Percentiles rank a stretch among this genome's conserved stretches.
These are phyloP conservation scores for Coreius guichenoti DNA, from an alignment of 2,797 vertebrate genomes.

Conservation along the genomic window DNA sequence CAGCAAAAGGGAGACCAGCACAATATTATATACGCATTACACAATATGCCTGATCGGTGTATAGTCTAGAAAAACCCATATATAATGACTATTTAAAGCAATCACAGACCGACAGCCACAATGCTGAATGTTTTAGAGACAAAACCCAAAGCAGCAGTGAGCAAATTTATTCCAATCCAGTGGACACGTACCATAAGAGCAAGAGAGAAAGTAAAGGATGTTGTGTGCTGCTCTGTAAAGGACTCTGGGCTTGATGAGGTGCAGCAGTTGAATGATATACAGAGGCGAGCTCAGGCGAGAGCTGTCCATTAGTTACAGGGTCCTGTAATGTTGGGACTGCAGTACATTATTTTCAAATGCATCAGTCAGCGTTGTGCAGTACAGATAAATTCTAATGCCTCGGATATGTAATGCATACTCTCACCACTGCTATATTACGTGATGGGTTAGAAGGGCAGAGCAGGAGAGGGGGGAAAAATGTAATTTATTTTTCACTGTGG, in stretches of 20 bases:
- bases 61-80: neutral
- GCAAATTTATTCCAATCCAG: neutral
- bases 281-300: conserved; percentile 88
- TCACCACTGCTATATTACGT: conserved; percentile 83
- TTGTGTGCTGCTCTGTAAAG: conserved; percentile 67
- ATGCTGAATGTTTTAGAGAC: neutral
- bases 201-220: conserved; percentile 58
- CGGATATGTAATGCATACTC: conserved; percentile 91
- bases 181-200: conserved; percentile 4
- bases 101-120: neutral
- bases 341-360: conserved; percentile 99
- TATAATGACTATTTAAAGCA: neutral
- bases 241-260: conserved; percentile 84
- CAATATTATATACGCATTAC: no score
- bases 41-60: no score
- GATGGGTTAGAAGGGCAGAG: conserved; percentile 90
- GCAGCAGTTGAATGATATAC: conserved; percentile 91
- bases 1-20: no score
- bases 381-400: conserved; percentile 92
- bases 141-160: conserved; percentile 6
- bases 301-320: conserved; percentile 93
- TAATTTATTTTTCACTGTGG: conserved; percentile 95
- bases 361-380: conserved; percentile 91
- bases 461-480: conserved; percentile 71
- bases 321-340: conserved; percentile 87